A percentile compares a stretch with the other conserved stretches of the same genome.
Conservation (phyloP, 2,888 invertebrate genomes). For the Pantelozetes paolii region DNA sequence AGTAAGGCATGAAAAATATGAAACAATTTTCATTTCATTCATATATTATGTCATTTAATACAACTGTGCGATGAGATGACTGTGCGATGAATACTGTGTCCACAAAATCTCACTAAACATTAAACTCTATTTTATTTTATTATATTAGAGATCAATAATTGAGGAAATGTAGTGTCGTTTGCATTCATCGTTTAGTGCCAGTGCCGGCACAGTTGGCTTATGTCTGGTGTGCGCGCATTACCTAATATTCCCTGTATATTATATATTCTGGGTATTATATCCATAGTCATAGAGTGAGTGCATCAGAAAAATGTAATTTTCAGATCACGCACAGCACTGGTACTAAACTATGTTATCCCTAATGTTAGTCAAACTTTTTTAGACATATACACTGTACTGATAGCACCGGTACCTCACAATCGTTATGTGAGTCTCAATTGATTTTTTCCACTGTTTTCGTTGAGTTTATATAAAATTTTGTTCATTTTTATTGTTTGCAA, state of each 20-base stretch:
- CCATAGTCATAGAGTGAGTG: background rate
- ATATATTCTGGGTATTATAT: background rate
- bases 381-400: background rate
- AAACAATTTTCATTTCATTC: background rate
- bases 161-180: background rate
- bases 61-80: no score
- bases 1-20: background rate
- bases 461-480: background rate
- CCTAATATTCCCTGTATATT: background rate
- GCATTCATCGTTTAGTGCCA: background rate
- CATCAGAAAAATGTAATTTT: background rate
- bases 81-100: background rate
- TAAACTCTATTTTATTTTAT: no score
- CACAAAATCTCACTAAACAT: no score
- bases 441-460: background rate
- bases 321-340: constrained; percentile 12
- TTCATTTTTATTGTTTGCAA: background rate
- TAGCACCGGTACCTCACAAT: constrained; percentile 3
- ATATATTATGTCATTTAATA: no score
- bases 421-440: background rate
- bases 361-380: background rate
- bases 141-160: constrained; percentile 14
- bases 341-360: constrained; percentile 7
- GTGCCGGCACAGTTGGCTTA: background rate
- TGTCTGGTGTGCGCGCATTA: background rate